Conservation (phyloP, 2,888 invertebrate species). For the Acleris emargana region DNA sequence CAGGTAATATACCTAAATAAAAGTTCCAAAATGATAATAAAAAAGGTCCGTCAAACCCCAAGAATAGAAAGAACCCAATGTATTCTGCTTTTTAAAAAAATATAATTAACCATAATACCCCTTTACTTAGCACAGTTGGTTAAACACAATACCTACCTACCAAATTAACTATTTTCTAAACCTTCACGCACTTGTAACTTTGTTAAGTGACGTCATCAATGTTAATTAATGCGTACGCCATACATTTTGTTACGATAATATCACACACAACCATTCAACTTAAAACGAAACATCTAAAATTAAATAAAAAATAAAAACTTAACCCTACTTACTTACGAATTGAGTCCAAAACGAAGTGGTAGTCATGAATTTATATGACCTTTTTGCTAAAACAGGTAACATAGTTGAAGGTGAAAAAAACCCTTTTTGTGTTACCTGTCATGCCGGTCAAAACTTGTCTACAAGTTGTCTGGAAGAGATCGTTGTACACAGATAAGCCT, state of each 20-base stretch:
- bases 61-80: no score
- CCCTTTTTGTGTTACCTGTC: slow-evolving; percentile 36
- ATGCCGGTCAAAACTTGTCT: slow-evolving; percentile 21
- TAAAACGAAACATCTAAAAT: no score
- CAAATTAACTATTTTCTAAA: background rate
- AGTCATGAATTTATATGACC: no score
- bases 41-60: no score
- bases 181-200: background rate
- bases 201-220: background rate
- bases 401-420: slow-evolving; percentile 22
- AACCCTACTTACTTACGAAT: no score
- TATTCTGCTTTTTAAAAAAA: no score
- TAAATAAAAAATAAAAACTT: no score
- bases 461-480: slow-evolving; percentile 27
- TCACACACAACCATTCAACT: background rate
- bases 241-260: slow-evolving; percentile 13
- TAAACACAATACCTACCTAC: background rate
- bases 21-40: no score
- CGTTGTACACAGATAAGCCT: slow-evolving; percentile 14
- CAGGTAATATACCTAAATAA: no score
- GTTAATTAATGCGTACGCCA: slow-evolving; percentile 15
- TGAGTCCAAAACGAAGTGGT: no score
- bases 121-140: background rate
- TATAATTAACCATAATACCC: no score
- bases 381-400: no score